Base-by-base conservation (phyloP, 2,113 vertebrate genomes). In the Candoia aspera region DNA sequence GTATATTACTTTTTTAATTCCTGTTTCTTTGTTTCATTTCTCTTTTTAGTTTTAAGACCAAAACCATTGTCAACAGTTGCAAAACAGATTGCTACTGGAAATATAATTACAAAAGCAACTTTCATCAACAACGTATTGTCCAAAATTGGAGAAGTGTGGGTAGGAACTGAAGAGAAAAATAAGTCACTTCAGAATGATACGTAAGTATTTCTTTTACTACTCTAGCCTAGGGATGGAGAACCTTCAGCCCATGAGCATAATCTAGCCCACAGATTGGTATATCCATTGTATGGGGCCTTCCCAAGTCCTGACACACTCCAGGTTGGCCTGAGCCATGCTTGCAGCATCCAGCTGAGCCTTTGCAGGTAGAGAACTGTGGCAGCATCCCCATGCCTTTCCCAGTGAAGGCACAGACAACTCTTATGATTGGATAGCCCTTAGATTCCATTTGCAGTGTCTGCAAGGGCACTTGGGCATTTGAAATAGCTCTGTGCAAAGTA, bases 131-230 rank as follows among this genome's bases (percentile, higher is more conserved):
- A 98, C 21, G 98, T 99, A 0, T 94, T 99, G 68, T 97, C 97
- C 88, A 99, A 99, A 97, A 98, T 99, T 49, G 97, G 98, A 95
- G 99, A 99, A 94, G 98, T 99, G 12, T 98, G 98, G 98, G 92
- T 97, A 54, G 98, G 96, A 92, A 98, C 94, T 92, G 97, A 97
- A 58, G 60, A 95, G 87, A 97, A 97, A 55, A 95, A 90, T 0
- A 94, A 93, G 46, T 93, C 90, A 10, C 97, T 97, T 11, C 96
- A 96, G 23, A 86, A 93, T 15, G 96, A 94, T 83, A 98, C 96
- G 99, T 99, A 96, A 96, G 91, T 12, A 93, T 8, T 79, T 23
- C 8, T 79, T 79, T 42, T 8, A 8, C 73, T 79, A 23, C 19
- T 2, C 2, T 21, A 33, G 17, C 73, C 37, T 79, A 42, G 64